Evolutionary conservation across 2,113 vertebrate genomes (phyloP).

Genomic region (Pseudonaja textilis): DNA sequence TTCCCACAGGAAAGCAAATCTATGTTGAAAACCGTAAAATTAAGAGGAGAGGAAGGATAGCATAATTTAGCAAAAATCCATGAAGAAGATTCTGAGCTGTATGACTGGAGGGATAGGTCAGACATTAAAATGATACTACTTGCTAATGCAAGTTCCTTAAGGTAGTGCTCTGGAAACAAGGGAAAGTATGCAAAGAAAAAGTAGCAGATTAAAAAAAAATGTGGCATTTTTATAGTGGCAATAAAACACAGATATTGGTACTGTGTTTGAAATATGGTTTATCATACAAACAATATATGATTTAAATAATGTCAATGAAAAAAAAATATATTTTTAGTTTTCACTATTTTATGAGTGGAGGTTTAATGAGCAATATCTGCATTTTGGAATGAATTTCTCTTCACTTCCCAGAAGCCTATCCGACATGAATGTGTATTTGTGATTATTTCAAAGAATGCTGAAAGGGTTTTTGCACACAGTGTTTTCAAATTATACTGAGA

Average conservation of each 20-base stretch:
- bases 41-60: slow-evolving; percentile 88
- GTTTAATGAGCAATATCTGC: slow-evolving; percentile 20
- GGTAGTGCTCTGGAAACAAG: slow-evolving; percentile 70
- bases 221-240: slow-evolving; percentile 13
- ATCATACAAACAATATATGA: not conserved
- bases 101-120: slow-evolving; percentile 81
- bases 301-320: slow-evolving; percentile 32
- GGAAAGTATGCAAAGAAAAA: slow-evolving; percentile 27
- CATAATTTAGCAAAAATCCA: slow-evolving; percentile 86
- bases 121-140: slow-evolving; percentile 77
- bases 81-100: slow-evolving; percentile 77
- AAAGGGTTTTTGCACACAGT: not conserved
- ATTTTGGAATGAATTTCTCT: slow-evolving; percentile 36
- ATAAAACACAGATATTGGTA: slow-evolving; percentile 2
- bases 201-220: slow-evolving; percentile 12
- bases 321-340: slow-evolving; percentile 11
- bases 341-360: slow-evolving; percentile 22
- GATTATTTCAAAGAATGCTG: slow-evolving; percentile 29
- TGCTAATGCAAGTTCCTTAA: slow-evolving; percentile 75
- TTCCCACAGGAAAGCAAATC: slow-evolving; percentile 95
- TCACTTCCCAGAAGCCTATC: not conserved
- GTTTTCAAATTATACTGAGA: not conserved
- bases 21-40: slow-evolving; percentile 97
- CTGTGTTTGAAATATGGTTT: slow-evolving; percentile 24
- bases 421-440: slow-evolving; percentile 16